Evolutionary conservation across 2,888 invertebrate species (phyloP), one percentile per base, ranked within the genome.

Genomic region (Cybosia mesomella): DNA sequence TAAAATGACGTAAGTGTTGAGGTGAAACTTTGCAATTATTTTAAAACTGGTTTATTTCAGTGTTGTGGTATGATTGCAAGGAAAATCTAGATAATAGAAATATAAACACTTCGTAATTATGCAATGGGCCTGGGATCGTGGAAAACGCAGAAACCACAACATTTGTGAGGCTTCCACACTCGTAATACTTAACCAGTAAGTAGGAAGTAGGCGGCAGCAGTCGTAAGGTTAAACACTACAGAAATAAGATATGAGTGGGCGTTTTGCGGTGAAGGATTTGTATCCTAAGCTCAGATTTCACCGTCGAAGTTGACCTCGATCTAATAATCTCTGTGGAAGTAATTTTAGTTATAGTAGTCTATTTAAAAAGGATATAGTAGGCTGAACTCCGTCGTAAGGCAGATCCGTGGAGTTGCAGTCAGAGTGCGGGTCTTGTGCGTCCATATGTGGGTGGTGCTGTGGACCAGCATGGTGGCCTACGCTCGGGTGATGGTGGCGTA

Each of bases 371-470:
- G 98, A 98, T 98, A 98, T 98, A 96, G 98, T 98, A 97, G 98
- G 98, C 96, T 98, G 98, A 95, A 98, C 96, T 92, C 98, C 98
- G 93, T 98, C 98, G 96, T 98, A 98, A 88, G 97, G 97, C 95
- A 98, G 97, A 94, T 98, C 98, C 75, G 97, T 98, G 86, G 98
- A 97, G 95, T 98, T 98, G 96, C 98, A 98, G 95, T 98, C 98
- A 81, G 98, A 98, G 91, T 97, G 97, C 75, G 97, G 96, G 92
- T 98, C 98, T 87, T 97, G 97, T 89, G 97, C 96, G 95, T 98
- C 98, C 96, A 97, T 97, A 96, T 96, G 98, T 96, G 96, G 97
- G 96, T 88, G 96, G 95, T 86, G 96, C 65, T 92, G 97, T 86
- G 96, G 96, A 91, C 97, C 97, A 93, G 96, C 96, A 96, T 93